A percentile compares a stretch with the other conserved stretches of the same genome.
Conservation (phyloP, 2,888 invertebrate genomes). For the Tanypteryx hageni region DNA sequence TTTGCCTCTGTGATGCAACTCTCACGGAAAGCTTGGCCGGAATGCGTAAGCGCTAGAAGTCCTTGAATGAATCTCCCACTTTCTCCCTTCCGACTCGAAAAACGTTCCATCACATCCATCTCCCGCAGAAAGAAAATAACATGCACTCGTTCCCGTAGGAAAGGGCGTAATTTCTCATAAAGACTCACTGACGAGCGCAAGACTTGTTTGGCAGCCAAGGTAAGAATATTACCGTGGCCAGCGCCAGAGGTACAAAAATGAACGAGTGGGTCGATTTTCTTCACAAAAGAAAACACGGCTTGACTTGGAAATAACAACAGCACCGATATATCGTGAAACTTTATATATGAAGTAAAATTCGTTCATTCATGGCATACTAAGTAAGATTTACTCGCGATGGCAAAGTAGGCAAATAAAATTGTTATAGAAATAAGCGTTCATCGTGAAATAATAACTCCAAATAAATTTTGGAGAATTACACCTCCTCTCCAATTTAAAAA, state of each 20-base stretch:
- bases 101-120: slow-evolving; percentile 10
- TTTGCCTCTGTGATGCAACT: slow-evolving; percentile 10
- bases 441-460: too few species aligned
- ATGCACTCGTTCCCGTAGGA: background rate
- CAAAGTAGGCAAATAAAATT: too few species aligned
- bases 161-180: background rate
- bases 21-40: background rate
- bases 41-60: slow-evolving; percentile 1
- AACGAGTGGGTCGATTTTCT: background rate
- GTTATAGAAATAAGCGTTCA: too few species aligned
- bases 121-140: background rate
- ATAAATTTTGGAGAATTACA: too few species aligned
- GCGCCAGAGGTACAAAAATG: background rate
- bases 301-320: too few species aligned
- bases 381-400: too few species aligned
- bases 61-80: slow-evolving; percentile 26
- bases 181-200: background rate
- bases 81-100: slow-evolving; percentile 2
- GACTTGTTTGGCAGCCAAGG: background rate
- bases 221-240: background rate
- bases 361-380: too few species aligned
- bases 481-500: too few species aligned
- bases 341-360: too few species aligned
- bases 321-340: too few species aligned
- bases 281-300: too few species aligned